These are phyloP conservation scores for Volucella zonaria DNA, from an alignment of 2,888 invertebrate species.

Conservation along the genomic window DNA sequence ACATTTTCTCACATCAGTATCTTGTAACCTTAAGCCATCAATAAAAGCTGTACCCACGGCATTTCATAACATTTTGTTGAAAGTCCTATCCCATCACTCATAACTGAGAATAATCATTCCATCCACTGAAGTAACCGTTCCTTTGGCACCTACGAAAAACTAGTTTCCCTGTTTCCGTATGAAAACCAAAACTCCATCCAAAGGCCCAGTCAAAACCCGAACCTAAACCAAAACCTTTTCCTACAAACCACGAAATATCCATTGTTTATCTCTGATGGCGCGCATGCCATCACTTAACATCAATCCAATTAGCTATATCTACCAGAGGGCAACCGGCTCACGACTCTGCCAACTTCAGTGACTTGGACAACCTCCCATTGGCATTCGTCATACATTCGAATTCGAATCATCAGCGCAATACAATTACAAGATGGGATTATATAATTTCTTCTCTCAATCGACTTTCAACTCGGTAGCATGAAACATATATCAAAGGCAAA, in stretches of 20 bases:
- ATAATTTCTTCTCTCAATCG: conserved; percentile 57
- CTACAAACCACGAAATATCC: not conserved
- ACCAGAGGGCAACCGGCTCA: conserved; percentile 49
- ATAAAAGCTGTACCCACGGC: too few species aligned
- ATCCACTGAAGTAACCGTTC: too few species aligned
- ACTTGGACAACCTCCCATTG: conserved; percentile 11
- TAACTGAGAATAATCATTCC: too few species aligned
- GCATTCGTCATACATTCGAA: conserved; percentile 36
- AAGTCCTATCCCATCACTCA: too few species aligned
- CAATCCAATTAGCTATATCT: conserved; percentile 58
- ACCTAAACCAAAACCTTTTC: too few species aligned
- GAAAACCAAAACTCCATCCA: too few species aligned
- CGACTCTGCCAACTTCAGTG: conserved; percentile 26
- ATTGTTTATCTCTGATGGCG: not conserved
- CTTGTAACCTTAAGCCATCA: too few species aligned
- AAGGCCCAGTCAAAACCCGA: too few species aligned
- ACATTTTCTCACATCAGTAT: too few species aligned
- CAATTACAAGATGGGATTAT: conserved; percentile 17
- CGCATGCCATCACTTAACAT: conserved; percentile 37
- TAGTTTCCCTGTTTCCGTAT: too few species aligned
- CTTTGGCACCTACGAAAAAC: too few species aligned
- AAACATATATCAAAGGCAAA: conserved; percentile 1
- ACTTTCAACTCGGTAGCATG: conserved; percentile 53
- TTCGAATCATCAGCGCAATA: conserved; percentile 1
- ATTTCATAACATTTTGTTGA: too few species aligned